Evolutionary conservation across 2,888 invertebrate genomes (phyloP), one percentile per base, ranked within the genome.

Genomic region (Leptopilina drosophilae): DNA sequence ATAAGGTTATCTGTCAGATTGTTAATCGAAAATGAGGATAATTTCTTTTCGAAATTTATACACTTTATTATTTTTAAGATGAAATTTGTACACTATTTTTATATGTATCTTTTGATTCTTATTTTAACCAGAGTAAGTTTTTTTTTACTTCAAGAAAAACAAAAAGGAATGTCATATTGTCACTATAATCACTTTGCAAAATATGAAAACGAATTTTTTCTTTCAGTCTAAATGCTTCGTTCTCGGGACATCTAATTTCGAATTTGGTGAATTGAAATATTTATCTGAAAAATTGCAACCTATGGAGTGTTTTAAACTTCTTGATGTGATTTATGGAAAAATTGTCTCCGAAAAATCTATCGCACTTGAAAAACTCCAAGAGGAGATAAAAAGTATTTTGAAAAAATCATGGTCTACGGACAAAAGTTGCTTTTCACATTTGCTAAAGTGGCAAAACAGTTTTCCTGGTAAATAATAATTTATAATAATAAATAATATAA

Each of bases 31-130:
- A 76, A 77, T 66, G 66, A 80, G 83, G 82, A 81, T 76, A 83
- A 77, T 75, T 64, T 76, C 79, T 83, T 69, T 64, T 64, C 81
- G 79, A 64, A 82, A 84, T 84, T 86, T 85, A 59, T 84, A 83
- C 77, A 67, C 56, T 46, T 69, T 69, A 73, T 73, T 69, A 69
- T 82, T 82, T 84, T 85, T 85, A 81, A 77, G 77, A 88, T 88
- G 88, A 85, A 79, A 84, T 85, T 85, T 85, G 46, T 85, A 79
- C 80, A 77, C 76, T 78, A 80, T 64, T 82, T 87, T 85, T 86
- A 83, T 80, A 26, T 53, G 14, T 73, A 33, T 73, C 82, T 82
- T 77, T 64, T 86, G 76, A 76, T 85, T 40, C 78, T 85, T 42
- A 62, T 86, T 82, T 85, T 85, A 6, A 82, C 80, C 20, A 79